phyloP scores from a whole-genome alignment of 2,113 vertebrate species.

The Podarcis cretensis region DNA sequence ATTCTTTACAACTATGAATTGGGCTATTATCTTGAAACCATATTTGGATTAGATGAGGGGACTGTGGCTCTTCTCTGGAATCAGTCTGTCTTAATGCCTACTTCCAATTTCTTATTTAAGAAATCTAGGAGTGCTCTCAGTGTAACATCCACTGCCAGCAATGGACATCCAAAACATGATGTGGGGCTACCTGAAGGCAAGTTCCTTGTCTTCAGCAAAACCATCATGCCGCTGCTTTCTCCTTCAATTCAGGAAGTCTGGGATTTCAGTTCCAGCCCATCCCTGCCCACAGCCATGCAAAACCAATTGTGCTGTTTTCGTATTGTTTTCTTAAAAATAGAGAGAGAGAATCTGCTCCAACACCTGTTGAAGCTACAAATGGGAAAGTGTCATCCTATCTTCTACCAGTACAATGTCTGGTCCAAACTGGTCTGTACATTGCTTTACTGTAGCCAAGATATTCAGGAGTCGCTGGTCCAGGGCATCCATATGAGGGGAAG shows the following conservation, averaged over 20 bases:
- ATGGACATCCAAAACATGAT: background rate
- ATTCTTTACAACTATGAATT: constrained; percentile 63
- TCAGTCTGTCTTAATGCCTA: constrained; percentile 3
- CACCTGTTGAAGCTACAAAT: constrained; percentile 76
- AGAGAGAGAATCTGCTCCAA: constrained; percentile 58
- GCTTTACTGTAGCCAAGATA: constrained; percentile 88
- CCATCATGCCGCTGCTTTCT: constrained; percentile 38
- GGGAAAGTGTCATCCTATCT: constrained; percentile 96
- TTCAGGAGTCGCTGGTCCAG: constrained; percentile 89
- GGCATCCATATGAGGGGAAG: constrained; percentile 86
- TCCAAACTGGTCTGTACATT: constrained; percentile 94
- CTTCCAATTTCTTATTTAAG: constrained; percentile 14
- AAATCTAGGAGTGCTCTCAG: constrained; percentile 32
- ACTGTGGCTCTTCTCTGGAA: constrained; percentile 29
- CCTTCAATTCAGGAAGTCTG: constrained; percentile 37
- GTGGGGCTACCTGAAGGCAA: background rate
- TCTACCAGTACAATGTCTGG: constrained; percentile 91
- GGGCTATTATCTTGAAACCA: constrained; percentile 25
- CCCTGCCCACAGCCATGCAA: constrained; percentile 46
- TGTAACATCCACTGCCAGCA: constrained; percentile 36
- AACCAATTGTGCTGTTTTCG: constrained; percentile 81
- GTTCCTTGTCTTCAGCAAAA: constrained; percentile 45
- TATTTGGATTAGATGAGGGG: background rate
- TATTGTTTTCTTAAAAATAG: constrained; percentile 60
- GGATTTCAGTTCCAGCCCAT: constrained; percentile 51